Evolutionary conservation across 2,888 invertebrate genomes (phyloP).

Genomic region (Mesochorus sp.): DNA sequence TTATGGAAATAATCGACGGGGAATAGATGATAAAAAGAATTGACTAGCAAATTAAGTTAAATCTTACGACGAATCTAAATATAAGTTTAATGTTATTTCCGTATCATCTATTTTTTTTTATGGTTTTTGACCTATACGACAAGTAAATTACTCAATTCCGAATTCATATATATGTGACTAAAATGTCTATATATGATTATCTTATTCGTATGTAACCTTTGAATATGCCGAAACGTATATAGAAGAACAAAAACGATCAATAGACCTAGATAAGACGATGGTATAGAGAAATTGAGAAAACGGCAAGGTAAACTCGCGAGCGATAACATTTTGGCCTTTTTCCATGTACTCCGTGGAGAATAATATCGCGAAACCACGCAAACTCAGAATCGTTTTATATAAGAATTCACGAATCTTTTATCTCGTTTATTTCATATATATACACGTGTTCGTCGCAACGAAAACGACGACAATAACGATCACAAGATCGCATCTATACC

Average conservation of each 20-base stretch:
- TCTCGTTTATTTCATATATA: conserved; percentile 36
- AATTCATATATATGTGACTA: neutral
- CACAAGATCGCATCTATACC: conserved; percentile 56
- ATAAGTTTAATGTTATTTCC: too few species aligned
- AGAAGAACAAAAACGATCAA: conserved; percentile 30
- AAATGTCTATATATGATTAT: conserved; percentile 2
- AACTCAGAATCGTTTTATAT: conserved; percentile 37
- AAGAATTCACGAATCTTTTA: conserved; percentile 45
- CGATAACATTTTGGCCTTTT: conserved; percentile 57
- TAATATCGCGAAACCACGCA: conserved; percentile 25
- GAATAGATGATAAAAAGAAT: too few species aligned
- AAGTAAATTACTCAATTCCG: too few species aligned
- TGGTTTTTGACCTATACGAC: neutral
- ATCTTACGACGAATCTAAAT: too few species aligned
- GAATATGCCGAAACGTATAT: conserved; percentile 38
- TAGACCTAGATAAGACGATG: conserved; percentile 32
- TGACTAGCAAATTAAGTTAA: too few species aligned
- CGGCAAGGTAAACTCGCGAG: conserved; percentile 42
- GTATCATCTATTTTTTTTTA: neutral
- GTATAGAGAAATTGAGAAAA: conserved; percentile 19
- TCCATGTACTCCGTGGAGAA: conserved; percentile 34
- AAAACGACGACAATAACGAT: conserved; percentile 20
- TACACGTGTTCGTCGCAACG: conserved; percentile 20
- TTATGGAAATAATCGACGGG: too few species aligned
- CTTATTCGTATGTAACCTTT: conserved; percentile 15